Evolutionary conservation across 2,113 vertebrate species (phyloP), one percentile per base, ranked within the genome.

Genomic region (Climacteris rufus): DNA sequence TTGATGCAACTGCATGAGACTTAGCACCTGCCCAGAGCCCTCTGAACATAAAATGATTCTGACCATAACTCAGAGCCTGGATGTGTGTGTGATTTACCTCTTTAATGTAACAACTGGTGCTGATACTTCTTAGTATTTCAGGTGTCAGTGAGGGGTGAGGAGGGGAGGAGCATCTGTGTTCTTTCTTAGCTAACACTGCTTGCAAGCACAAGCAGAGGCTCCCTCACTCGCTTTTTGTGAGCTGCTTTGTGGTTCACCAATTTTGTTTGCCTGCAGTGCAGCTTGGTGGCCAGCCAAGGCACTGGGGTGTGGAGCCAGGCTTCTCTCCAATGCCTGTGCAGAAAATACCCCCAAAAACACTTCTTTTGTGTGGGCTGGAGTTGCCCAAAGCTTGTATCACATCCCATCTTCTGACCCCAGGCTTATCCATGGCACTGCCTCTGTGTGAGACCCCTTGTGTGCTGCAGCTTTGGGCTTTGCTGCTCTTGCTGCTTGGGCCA

Each of bases 201-300:
- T 92, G 64, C 90, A 91, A 75, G 89, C 53, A 27, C 35, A 59
- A 61, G 56, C 68, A 25, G 53, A 18, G 1, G 5, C 64, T 87
- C 11, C 0, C 79, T 83, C 66, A 2, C 50, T 94, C 1, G 3
- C 23, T 86, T 69, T 66, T 90, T 35, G 83, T 53, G 69, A 35
- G 75, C 79, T 92, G 37, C 92, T 86, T 90, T 94, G 89, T 74
- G 80, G 89, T 91, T 96, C 83, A 83, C 93, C 52, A 35, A 3
- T 90, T 96, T 45, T 23, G 20, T 89, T 94, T 96, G 94, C 93
- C 89, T 88, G 86, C 94, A 95, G 95, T 96, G 94, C 93, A 92
- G 86, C 83, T 96, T 94, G 94, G 89, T 96, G 95, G 94, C 93
- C 80, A 91, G 95, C 91, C 94, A 95, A 94, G 83, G 96, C 94